phyloP scores from a whole-genome alignment of 2,113 vertebrate genomes.

The Dromaius novaehollandiae region DNA sequence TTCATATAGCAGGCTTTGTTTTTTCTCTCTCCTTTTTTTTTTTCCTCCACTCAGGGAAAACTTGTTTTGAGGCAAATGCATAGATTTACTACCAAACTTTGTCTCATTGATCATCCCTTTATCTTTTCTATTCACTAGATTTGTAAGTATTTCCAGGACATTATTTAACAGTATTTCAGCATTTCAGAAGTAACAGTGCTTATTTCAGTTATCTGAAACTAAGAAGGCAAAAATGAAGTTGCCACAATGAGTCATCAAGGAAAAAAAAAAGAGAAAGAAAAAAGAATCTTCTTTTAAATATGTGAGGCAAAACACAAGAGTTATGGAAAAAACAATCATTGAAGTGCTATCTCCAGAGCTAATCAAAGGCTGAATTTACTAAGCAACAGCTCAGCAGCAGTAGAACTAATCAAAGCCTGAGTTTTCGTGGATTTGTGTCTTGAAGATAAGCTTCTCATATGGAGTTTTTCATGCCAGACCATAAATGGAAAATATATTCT shows the following conservation, averaged over 20 bases:
- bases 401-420: background rate
- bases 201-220: background rate
- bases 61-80: background rate
- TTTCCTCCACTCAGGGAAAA: background rate
- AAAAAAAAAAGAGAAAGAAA: background rate
- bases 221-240: background rate
- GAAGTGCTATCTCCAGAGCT: background rate
- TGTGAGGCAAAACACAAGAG: background rate
- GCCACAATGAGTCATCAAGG: background rate
- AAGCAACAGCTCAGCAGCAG: background rate
- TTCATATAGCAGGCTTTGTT: background rate
- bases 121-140: background rate
- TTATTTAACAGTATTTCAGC: background rate
- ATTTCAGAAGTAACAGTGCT: background rate
- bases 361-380: background rate
- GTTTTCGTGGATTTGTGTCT: background rate
- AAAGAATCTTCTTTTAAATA: background rate
- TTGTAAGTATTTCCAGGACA: background rate
- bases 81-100: background rate
- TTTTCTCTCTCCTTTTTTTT: background rate
- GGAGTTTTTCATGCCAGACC: background rate
- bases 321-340: background rate
- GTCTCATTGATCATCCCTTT: background rate
- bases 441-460: background rate
- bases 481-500: background rate